Evolutionary conservation across 2,888 invertebrate genomes (phyloP).

Genomic region (Rhagophthalmus giganteus): DNA sequence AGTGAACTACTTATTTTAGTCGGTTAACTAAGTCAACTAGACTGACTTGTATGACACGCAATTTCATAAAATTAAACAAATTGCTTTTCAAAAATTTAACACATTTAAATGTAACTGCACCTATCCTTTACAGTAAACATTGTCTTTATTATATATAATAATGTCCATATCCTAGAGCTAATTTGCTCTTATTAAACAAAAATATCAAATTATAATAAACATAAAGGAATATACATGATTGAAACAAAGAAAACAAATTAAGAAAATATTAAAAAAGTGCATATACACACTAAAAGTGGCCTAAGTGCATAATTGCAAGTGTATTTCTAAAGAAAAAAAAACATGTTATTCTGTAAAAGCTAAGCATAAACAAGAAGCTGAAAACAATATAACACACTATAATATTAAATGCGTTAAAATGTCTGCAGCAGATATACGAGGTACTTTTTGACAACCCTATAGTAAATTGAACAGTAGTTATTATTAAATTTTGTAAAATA

Average conservation of each 20-base stretch:
- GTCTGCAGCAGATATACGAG: too few relatives aligned
- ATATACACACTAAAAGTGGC: conserved; percentile 18
- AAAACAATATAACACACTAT: too few relatives aligned
- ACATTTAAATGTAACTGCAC: conserved; percentile 23
- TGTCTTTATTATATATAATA: conserved; percentile 24
- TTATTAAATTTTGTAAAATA: too few relatives aligned
- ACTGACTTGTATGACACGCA: conserved; percentile 13
- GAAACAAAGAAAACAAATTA: conserved; percentile 11
- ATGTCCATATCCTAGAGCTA: conserved; percentile 24
- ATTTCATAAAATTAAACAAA: conserved; percentile 3
- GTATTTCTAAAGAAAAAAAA: too few relatives aligned
- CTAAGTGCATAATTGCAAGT: conserved; percentile 16
- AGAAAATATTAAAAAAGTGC: conserved; percentile 14
- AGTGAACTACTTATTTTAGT: conserved; percentile 13
- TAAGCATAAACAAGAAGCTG: too few relatives aligned
- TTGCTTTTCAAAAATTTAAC: background rate
- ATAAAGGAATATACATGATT: conserved; percentile 7
- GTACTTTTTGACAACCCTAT: too few relatives aligned
- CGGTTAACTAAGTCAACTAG: conserved; percentile 11
- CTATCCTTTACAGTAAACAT: conserved; percentile 27
- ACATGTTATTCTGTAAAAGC: too few relatives aligned
- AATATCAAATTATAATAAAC: conserved; percentile 15
- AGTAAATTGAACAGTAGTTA: too few relatives aligned
- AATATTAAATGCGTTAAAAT: too few relatives aligned
- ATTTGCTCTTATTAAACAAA: conserved; percentile 14